Evolutionary conservation across 2,888 invertebrate species (phyloP).

Genomic region (Andrena haemorrhoa): DNA sequence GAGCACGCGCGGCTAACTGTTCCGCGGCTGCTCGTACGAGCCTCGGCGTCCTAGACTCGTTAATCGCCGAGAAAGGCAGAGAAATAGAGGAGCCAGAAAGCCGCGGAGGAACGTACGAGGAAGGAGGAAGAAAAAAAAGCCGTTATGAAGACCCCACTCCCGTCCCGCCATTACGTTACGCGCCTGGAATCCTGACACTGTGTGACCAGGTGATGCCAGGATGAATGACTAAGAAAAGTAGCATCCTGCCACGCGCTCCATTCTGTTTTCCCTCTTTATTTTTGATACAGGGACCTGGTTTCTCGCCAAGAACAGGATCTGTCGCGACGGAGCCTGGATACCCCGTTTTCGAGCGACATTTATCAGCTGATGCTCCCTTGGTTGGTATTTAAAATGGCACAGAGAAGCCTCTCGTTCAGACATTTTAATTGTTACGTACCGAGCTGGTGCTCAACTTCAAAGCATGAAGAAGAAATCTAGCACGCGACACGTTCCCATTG

Average conservation of each 20-base stretch:
- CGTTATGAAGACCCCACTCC: conserved; percentile 75
- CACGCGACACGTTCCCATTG: not conserved
- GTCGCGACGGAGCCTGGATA: not conserved
- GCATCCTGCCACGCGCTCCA: conserved; percentile 61
- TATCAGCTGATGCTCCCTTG: not conserved
- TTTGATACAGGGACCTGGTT: conserved; percentile 35
- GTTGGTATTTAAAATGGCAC: not conserved
- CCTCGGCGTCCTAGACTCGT: conserved; percentile 78
- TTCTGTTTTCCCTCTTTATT: conserved; percentile 49
- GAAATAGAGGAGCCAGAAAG: conserved; percentile 63
- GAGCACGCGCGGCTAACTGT: conserved; percentile 72
- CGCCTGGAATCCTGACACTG: conserved; percentile 77
- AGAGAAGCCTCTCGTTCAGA: no score
- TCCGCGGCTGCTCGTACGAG: conserved; percentile 69
- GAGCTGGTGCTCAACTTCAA: no score
- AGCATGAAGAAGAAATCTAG: not conserved
- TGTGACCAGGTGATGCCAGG: conserved; percentile 73
- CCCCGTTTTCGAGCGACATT: not conserved
- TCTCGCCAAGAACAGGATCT: conserved; percentile 13
- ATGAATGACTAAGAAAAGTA: conserved; percentile 74
- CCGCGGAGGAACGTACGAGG: conserved; percentile 25
- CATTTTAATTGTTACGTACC: no score
- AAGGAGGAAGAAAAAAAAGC: conserved; percentile 75
- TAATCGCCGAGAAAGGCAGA: conserved; percentile 70
- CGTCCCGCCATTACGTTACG: conserved; percentile 78